Evolutionary conservation across 37 sponge, comb jelly and placozoan species (phyloP).

Genomic region (Geodia barretti): DNA sequence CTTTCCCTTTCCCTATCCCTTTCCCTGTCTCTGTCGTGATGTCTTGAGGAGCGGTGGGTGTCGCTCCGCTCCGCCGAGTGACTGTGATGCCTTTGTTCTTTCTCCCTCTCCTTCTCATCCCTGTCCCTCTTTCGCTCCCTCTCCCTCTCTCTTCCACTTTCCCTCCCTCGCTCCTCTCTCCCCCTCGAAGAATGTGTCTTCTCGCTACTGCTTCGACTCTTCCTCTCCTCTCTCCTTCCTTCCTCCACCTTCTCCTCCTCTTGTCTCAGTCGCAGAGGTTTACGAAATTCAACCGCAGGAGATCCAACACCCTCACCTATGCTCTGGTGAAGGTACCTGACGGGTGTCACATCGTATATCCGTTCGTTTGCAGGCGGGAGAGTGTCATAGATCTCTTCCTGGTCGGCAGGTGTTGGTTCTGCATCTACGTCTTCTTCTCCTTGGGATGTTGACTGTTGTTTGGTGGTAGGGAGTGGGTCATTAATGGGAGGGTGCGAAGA

Average conservation of each 20-base stretch:
- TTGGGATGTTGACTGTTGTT: too few relatives aligned
- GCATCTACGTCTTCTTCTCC: too few relatives aligned
- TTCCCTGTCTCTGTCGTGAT: too few relatives aligned
- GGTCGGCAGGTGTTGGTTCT: too few relatives aligned
- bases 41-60: not conserved
- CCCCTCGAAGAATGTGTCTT: not conserved
- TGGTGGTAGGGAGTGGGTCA: not conserved
- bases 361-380: not conserved
- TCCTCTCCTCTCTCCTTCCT: not conserved
- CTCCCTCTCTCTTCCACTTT: constrained; percentile 8
- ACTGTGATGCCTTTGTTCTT: not conserved
- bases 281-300: not conserved
- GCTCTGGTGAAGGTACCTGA: not conserved
- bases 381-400: constrained; percentile 4
- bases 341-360: not conserved
- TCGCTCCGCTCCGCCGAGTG: constrained; percentile 11
- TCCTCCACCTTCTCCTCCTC: not conserved
- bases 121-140: not conserved
- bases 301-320: not conserved
- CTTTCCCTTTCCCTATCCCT: too few relatives aligned
- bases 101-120: constrained; percentile 3
- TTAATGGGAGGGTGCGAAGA: not conserved
- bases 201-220: not conserved
- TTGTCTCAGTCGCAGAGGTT: not conserved
- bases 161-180: not conserved